Evolutionary conservation across 2,113 vertebrate species (phyloP).

Genomic region (Cyprinodon tularosa): DNA sequence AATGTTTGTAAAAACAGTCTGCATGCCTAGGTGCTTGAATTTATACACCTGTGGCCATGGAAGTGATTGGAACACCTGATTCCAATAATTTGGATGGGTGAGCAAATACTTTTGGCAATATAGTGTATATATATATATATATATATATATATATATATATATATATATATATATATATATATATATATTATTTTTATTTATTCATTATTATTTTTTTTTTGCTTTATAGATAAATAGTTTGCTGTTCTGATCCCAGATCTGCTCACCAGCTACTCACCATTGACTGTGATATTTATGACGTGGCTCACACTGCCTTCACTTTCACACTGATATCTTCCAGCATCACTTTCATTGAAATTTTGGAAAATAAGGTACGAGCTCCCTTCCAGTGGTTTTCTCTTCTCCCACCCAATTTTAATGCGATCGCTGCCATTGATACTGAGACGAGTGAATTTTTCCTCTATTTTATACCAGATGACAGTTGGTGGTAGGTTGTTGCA

Average conservation of each 20-base stretch:
- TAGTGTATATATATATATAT: too few species aligned
- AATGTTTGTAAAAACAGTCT: too few species aligned
- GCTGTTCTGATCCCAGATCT: background rate
- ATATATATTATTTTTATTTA: too few species aligned
- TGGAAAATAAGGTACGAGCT: conserved; percentile 39
- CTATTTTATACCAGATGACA: conserved; percentile 57
- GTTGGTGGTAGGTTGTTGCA: background rate
- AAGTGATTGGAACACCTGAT: too few species aligned
- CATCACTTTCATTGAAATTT: conserved; percentile 17
- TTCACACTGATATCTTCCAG: conserved; percentile 66
- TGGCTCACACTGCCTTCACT: rapidly evolving
- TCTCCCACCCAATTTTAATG: conserved; percentile 24
- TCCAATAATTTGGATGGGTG: too few species aligned
- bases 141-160: too few species aligned
- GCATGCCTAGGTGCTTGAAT: too few species aligned
- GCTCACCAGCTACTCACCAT: too few species aligned
- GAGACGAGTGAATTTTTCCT: rapidly evolving
- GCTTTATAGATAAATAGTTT: background rate
- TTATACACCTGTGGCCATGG: too few species aligned
- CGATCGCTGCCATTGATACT: background rate
- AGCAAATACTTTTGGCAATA: too few species aligned
- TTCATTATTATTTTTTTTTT: too few species aligned
- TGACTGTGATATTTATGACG: conserved; percentile 14
- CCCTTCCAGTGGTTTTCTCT: rapidly evolving
- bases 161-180: too few species aligned